Evolutionary conservation across 2,797 vertebrate species (phyloP).

Genomic region (Prionace glauca): DNA sequence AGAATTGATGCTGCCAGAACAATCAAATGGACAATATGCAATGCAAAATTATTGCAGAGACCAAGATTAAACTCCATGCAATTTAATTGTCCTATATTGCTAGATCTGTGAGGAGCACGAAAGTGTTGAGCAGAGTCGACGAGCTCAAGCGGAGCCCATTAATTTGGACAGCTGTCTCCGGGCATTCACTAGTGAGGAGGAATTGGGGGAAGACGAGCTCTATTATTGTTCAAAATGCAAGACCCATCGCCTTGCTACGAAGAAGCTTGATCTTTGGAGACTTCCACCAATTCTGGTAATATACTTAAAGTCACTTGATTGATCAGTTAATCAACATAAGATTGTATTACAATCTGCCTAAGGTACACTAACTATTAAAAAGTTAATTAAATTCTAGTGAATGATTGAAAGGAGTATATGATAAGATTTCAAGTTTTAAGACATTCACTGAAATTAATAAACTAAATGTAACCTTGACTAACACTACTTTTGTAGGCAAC

Average conservation of each 20-base stretch:
- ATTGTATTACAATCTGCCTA: too few species aligned
- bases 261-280: conserved; percentile 97
- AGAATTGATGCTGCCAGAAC: neutral
- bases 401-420: neutral
- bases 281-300: conserved; percentile 87
- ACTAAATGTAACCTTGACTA: neutral
- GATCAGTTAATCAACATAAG: neutral
- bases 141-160: conserved; percentile 94
- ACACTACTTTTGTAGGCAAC: neutral
- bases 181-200: conserved; percentile 94
- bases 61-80: neutral
- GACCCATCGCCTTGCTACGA: conserved; percentile 89
- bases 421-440: neutral
- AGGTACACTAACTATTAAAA: neutral
- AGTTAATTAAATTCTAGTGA: neutral
- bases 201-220: conserved; percentile 93
- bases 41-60: neutral
- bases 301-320: neutral
- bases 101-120: conserved; percentile 90
- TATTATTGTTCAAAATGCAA: conserved; percentile 99
- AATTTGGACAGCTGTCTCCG: conserved; percentile 90
- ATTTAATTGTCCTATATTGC: conserved; percentile 31
- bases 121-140: conserved; percentile 87
- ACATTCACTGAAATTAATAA: neutral
- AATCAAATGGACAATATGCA: neutral